Conservation (phyloP, 2,888 invertebrate species). For the Athalia cordata region DNA sequence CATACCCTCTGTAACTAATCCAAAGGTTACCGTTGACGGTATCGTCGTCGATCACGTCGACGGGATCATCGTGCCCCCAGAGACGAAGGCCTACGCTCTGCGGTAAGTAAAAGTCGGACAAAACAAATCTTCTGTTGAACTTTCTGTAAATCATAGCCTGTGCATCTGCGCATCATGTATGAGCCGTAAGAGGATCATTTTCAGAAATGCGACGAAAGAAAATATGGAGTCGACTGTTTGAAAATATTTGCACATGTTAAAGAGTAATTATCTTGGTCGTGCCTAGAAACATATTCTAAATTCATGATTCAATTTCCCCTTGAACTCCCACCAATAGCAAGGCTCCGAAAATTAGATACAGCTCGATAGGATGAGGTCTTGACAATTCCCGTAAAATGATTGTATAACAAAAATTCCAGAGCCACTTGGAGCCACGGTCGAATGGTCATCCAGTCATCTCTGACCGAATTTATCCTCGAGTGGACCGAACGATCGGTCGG, state of each 20-base stretch:
- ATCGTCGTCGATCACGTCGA: conserved; percentile 49
- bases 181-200: neutral
- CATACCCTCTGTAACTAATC: conserved; percentile 46
- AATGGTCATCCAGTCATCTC: conserved; percentile 49
- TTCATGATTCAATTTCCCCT: too few species aligned
- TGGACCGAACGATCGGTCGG: conserved; percentile 44
- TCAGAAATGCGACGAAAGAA: too few species aligned
- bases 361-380: neutral
- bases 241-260: too few species aligned
- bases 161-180: neutral
- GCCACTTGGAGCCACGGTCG: conserved; percentile 52
- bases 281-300: too few species aligned
- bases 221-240: too few species aligned
- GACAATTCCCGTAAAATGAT: conserved; percentile 14
- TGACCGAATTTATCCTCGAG: neutral
- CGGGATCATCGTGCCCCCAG: conserved; percentile 52
- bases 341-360: too few species aligned
- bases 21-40: conserved; percentile 55
- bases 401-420: conserved; percentile 48
- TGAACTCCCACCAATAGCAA: too few species aligned
- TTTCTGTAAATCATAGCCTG: neutral
- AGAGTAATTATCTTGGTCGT: too few species aligned
- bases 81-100: neutral
- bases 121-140: neutral
- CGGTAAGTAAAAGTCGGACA: conserved; percentile 10